A percentile compares a stretch with the other conserved stretches of the same genome.
These are phyloP conservation scores for Danio jaintianensis DNA, from an alignment of 2,797 vertebrate species.

Conservation along the genomic window DNA sequence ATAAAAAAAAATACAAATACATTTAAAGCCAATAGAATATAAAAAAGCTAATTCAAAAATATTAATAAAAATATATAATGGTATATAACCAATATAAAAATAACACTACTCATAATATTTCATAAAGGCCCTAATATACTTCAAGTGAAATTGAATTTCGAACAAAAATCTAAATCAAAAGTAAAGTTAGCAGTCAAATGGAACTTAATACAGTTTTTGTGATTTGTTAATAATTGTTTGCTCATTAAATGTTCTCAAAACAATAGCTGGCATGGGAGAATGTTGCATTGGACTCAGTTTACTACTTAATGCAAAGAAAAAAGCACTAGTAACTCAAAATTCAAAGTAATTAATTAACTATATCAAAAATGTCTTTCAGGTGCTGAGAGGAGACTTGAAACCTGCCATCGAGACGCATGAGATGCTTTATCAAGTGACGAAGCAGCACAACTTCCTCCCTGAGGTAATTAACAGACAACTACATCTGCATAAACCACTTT, in stretches of 20 bases:
- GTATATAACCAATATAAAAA: not conserved
- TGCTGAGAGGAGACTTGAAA: conserved; percentile 84
- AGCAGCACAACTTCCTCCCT: conserved; percentile 86
- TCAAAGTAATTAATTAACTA: not conserved
- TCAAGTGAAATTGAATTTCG: no score
- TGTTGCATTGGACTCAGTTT: not conserved
- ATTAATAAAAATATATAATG: not conserved
- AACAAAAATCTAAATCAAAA: no score
- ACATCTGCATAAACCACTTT: not conserved
- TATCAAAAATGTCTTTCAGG: conserved; percentile 66
- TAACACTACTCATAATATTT: not conserved
- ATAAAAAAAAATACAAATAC: no score
- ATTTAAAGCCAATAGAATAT: not conserved
- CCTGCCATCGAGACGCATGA: conserved; percentile 87
- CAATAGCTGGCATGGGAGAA: not conserved
- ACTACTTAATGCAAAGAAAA: not conserved
- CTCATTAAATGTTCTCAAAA: not conserved
- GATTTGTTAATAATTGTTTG: not conserved
- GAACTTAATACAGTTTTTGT: no score
- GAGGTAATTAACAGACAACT: conserved; percentile 71
- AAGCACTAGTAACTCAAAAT: not conserved
- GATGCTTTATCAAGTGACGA: conserved; percentile 88
- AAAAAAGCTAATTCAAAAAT: not conserved
- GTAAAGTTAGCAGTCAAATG: no score
- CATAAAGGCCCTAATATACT: no score